Evolutionary conservation across 2,888 invertebrate genomes (phyloP).

Genomic region (Odontothrips loti): DNA sequence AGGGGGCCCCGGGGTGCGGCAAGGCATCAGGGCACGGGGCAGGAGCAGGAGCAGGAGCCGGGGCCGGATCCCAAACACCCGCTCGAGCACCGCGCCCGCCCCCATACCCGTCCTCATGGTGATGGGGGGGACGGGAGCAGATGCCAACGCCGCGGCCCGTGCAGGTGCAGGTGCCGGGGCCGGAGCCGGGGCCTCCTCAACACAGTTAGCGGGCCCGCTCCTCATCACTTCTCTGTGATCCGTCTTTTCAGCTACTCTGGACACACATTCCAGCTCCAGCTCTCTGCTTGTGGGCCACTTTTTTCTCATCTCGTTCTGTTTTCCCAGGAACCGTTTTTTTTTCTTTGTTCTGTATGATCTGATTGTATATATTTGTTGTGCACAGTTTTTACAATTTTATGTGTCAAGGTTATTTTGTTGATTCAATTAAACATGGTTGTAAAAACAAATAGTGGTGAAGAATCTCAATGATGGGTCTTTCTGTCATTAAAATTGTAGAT

Average conservation of each 20-base stretch:
- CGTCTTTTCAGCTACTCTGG: background rate
- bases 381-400: conserved; percentile 25
- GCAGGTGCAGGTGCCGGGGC: background rate
- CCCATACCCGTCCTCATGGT: too few relatives aligned
- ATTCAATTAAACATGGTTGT: background rate
- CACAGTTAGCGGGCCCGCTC: background rate
- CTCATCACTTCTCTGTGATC: conserved; percentile 22
- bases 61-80: background rate
- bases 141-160: background rate
- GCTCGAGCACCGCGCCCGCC: background rate
- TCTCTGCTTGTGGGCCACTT: background rate
- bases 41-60: background rate
- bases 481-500: conserved; percentile 7
- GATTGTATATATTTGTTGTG: conserved; percentile 12
- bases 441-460: background rate
- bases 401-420: background rate
- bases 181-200: background rate
- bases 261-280: background rate
- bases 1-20: background rate
- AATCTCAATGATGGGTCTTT: background rate
- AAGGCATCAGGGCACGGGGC: background rate
- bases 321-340: background rate
- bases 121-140: background rate
- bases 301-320: background rate
- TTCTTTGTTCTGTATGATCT: background rate